Evolutionary conservation across 2,888 invertebrate genomes (phyloP).

Genomic region (Encarsia formosa): DNA sequence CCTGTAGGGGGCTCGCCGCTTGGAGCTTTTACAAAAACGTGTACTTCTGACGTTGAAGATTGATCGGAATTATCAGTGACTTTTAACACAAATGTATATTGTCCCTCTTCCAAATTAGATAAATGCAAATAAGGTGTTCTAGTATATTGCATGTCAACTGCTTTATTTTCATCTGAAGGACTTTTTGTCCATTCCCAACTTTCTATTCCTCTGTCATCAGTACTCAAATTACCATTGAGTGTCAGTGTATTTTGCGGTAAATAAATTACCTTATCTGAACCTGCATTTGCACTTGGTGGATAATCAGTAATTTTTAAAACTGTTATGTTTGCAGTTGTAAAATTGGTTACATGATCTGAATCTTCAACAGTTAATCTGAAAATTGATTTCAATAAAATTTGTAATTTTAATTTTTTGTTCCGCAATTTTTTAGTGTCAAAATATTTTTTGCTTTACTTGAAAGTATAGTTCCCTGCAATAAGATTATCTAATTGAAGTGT

Average conservation of each 20-base stretch:
- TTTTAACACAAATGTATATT: constrained; percentile 89
- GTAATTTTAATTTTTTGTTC: no score
- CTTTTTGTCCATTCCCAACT: constrained; percentile 96
- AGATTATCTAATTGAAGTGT: constrained; percentile 82
- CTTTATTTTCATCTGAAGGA: constrained; percentile 79
- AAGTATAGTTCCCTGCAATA: constrained; percentile 85
- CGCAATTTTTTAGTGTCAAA: constrained; percentile 5
- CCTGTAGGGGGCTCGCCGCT: constrained; percentile 80
- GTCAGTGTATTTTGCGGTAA: constrained; percentile 81
- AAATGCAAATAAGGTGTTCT: constrained; percentile 83
- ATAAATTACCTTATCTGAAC: constrained; percentile 84
- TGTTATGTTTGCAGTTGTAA: constrained; percentile 81
- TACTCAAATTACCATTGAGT: constrained; percentile 84
- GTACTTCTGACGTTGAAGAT: constrained; percentile 80
- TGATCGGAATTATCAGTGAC: constrained; percentile 91
- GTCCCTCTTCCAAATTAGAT: constrained; percentile 87
- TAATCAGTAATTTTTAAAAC: constrained; percentile 90
- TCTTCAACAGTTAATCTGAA: constrained; percentile 80
- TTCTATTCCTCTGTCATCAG: constrained; percentile 88
- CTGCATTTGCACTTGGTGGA: constrained; percentile 92
- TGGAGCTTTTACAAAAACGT: constrained; percentile 88
- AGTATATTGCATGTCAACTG: constrained; percentile 94
- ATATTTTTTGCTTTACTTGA: constrained; percentile 55
- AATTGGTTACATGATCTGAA: constrained; percentile 81
- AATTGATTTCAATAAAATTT: no score